These are phyloP conservation scores for Heteronetta atricapilla DNA, from an alignment of 2,113 vertebrate genomes.

Conservation along the genomic window DNA sequence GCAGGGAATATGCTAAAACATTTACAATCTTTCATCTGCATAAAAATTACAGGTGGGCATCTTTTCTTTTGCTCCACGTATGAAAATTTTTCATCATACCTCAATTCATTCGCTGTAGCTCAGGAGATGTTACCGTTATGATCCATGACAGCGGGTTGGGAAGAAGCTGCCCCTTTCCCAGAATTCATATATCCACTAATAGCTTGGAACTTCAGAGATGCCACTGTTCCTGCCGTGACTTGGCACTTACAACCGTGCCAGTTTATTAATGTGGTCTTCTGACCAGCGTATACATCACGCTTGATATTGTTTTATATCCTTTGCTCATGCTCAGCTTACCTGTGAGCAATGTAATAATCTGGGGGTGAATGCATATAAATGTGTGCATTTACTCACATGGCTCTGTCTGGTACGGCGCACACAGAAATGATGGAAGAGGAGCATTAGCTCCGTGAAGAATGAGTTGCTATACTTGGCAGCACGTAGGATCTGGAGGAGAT, in stretches of 20 bases:
- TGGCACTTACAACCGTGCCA: not conserved
- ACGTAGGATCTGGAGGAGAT: constrained; percentile 59
- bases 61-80: not conserved
- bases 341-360: constrained; percentile 39
- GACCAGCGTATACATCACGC: not conserved
- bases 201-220: not conserved
- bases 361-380: constrained; percentile 38
- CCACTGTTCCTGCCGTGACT: not conserved
- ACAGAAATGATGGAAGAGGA: constrained; percentile 46
- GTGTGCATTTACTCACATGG: not conserved
- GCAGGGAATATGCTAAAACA: not conserved
- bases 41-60: not conserved
- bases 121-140: not conserved
- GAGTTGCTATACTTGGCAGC: constrained; percentile 73
- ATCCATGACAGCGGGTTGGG: not conserved
- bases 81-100: not conserved
- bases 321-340: not conserved
- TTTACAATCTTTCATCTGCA: not conserved
- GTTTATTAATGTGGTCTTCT: not conserved
- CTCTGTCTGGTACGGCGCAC: constrained; percentile 27
- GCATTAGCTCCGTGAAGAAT: constrained; percentile 56
- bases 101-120: not conserved
- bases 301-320: not conserved
- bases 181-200: not conserved
- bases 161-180: not conserved